Base-by-base conservation (phyloP, 2,113 vertebrate genomes). In the Misgurnus mizolepis region DNA sequence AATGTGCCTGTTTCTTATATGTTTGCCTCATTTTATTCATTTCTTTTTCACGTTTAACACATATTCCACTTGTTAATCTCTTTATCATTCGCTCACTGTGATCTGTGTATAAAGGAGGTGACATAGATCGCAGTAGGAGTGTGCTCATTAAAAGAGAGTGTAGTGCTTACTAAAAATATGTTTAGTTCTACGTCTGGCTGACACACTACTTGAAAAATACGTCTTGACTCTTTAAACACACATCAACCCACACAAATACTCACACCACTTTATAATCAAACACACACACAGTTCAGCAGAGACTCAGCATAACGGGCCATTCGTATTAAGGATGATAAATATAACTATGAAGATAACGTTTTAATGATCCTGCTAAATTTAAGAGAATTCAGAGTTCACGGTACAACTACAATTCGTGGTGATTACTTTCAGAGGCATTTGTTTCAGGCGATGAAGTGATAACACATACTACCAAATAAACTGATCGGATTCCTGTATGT, bases 141-240 rank as follows among this genome's bases (percentile, higher is more conserved):
- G 76, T 81, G 80, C 87, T 91, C 85, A 88, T 91, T 91, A 92
- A 85, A 89, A 77, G 82, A 84, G 76, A 81, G 76, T 71, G 71
- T 85, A 81, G 75, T 80, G 84, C 81, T 40, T 0, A 86, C 86
- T 89, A 89, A 89, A 90, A 90, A 89, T 89, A 90, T 81, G 81
- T 80, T 80, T 86, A 22, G 22, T 85, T 83, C 83, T 84, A 84
- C 79, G 81, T 91, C 88, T 82, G 77, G 17, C 73, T 75, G 78
- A 78, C 12, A 75, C 34, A 65, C 12, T 62, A 39, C 41, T 2
- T 3, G 39, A 40, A 74, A 40, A 61, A 74, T 47, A 64, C 27
- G 43, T 50, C 60, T 76, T 47, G 60, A 64, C 73, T 76, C 45
- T 64, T 39, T 64, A 76, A 76, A 67, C 61, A 67, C 60, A 78